These are phyloP conservation scores for Heliothis virescens DNA, from an alignment of 1,140 invertebrate genomes.

Conservation along the genomic window DNA sequence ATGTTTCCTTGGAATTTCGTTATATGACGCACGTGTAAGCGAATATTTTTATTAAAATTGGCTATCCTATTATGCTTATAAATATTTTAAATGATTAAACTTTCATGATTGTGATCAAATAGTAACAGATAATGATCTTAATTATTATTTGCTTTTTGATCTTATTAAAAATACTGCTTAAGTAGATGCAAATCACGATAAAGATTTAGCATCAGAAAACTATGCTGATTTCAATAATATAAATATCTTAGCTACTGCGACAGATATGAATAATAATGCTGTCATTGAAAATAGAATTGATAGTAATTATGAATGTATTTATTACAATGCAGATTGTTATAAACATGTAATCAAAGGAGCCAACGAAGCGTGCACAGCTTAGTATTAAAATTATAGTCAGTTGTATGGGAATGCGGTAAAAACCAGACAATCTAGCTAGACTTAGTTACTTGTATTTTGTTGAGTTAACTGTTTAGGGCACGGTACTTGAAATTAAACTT, in stretches of 20 bases:
- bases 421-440: slow-evolving; percentile 26
- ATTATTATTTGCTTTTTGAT: too few relatives aligned
- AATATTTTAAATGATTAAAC: background rate
- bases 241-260: background rate
- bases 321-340: slow-evolving; percentile 22
- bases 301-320: slow-evolving; percentile 24
- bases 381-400: slow-evolving; percentile 8
- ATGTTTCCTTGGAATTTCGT: background rate
- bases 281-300: slow-evolving; percentile 9
- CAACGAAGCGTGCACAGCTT: slow-evolving; percentile 19
- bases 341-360: slow-evolving; percentile 23
- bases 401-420: slow-evolving; percentile 22
- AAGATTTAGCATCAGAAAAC: too few relatives aligned
- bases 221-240: too few relatives aligned
- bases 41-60: background rate
- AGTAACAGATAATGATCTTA: too few relatives aligned
- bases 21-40: background rate
- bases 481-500: background rate
- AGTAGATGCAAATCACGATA: too few relatives aligned
- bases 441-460: background rate
- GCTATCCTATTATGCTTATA: background rate
- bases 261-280: background rate
- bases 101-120: too few relatives aligned
- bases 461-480: slow-evolving; percentile 12
- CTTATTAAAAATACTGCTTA: too few relatives aligned